phyloP scores from a whole-genome alignment of 2,888 invertebrate species.

The Drosophila neotestacea region DNA sequence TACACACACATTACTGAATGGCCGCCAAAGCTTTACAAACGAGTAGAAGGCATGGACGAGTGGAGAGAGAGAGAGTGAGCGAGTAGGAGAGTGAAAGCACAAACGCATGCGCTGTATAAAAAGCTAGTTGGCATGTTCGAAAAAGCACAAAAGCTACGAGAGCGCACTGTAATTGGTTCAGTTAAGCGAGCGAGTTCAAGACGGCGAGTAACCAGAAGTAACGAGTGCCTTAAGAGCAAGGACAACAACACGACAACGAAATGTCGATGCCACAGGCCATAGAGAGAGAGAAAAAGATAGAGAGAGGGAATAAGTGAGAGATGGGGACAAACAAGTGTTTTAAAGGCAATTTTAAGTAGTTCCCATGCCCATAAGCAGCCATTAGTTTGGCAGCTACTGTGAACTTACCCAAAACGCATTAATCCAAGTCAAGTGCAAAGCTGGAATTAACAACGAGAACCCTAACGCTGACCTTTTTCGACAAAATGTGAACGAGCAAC shows the following conservation, averaged over 20 bases:
- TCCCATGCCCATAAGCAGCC: conserved; percentile 19
- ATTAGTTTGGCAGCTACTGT: conserved; percentile 13
- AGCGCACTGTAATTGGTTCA: conserved; percentile 40
- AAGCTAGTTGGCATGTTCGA: conserved; percentile 30
- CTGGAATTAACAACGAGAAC: conserved; percentile 5
- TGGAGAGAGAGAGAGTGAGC: neutral
- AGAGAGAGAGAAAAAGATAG: neutral
- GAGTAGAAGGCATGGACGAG: conserved; percentile 4
- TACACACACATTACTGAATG: conserved; percentile 63
- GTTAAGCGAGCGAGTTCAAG: conserved; percentile 4
- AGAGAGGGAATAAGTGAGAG: neutral
- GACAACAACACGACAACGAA: conserved; percentile 43
- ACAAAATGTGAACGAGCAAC: conserved; percentile 13
- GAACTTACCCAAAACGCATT: conserved; percentile 21
- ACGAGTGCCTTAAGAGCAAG: conserved; percentile 46
- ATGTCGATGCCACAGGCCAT: conserved; percentile 11
- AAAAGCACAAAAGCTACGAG: conserved; percentile 29
- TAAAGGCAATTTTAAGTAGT: conserved; percentile 33
- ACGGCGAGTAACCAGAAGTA: conserved; percentile 23
- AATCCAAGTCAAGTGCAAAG: conserved; percentile 17
- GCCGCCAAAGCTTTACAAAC: conserved; percentile 40
- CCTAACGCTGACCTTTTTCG: conserved; percentile 26
- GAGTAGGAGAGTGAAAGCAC: conserved; percentile 14
- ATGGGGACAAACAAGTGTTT: conserved; percentile 50
- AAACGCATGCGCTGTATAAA: conserved; percentile 37